phyloP scores from a whole-genome alignment of 37 sponge, comb jelly and placozoan species.

The Crambe crambe region DNA sequence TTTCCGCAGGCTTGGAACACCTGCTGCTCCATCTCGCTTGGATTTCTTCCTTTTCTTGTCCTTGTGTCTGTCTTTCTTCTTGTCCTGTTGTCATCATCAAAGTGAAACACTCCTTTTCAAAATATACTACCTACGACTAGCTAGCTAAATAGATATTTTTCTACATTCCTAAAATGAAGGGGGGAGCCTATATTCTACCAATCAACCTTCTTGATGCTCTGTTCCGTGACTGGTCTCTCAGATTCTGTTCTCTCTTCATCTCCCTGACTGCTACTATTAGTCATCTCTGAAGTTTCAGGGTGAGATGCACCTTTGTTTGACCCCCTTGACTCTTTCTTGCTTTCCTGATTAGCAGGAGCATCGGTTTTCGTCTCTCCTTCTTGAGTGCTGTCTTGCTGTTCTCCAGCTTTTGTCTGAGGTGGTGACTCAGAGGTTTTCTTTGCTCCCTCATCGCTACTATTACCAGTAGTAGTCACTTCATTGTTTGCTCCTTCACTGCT shows the following conservation, averaged over 20 bases:
- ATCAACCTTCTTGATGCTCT: slow-evolving; percentile 3
- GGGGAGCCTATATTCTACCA: too few species aligned
- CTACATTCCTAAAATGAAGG: too few species aligned
- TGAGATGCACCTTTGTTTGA: not conserved
- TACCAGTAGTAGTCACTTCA: not conserved
- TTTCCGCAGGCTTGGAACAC: not conserved
- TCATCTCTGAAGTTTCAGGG: not conserved
- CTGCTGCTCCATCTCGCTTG: not conserved
- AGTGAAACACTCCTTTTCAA: not conserved
- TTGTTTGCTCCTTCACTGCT: not conserved
- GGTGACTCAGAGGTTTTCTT: not conserved
- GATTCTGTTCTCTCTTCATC: not conserved
- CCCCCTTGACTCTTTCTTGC: not conserved
- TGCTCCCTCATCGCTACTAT: not conserved
- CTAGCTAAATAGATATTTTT: too few species aligned
- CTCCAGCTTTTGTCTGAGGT: not conserved
- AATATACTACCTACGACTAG: too few species aligned
- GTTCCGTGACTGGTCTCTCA: slow-evolving; percentile 7
- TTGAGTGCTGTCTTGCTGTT: not conserved
- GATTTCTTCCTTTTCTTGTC: slow-evolving; percentile 17
- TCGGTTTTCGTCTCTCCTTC: not conserved
- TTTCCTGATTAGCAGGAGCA: not conserved
- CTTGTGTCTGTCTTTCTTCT: slow-evolving; percentile 37
- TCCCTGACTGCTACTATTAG: not conserved
- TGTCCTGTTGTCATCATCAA: not conserved